Evolutionary conservation across 2,113 vertebrate genomes (phyloP).

Genomic region (Nettapus auritus): DNA sequence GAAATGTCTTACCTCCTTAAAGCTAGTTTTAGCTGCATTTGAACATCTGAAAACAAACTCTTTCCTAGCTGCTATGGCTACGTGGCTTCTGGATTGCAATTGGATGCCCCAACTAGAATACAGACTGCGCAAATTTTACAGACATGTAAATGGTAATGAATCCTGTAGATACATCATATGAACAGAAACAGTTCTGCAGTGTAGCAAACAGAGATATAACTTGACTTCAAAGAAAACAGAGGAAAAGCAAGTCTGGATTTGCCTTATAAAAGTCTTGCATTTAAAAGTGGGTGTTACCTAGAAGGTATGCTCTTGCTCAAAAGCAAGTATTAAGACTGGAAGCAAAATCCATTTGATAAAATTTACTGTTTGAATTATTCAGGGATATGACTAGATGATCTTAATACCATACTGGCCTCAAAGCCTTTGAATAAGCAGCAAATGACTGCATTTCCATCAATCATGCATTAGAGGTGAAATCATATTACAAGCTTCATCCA

Average conservation of each 20-base stretch:
- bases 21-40: not conserved
- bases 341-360: not conserved
- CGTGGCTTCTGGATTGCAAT: not conserved
- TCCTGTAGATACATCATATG: not conserved
- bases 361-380: not conserved
- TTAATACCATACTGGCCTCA: conserved; percentile 22
- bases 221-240: not conserved
- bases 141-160: not conserved
- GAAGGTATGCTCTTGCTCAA: not conserved
- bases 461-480: not conserved
- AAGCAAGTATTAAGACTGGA: not conserved
- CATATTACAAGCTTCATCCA: not conserved
- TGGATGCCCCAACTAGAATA: not conserved
- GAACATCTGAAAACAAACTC: not conserved
- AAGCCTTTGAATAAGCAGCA: conserved; percentile 36
- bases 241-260: not conserved
- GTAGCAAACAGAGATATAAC: not conserved
- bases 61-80: not conserved
- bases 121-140: not conserved
- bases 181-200: not conserved
- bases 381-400: not conserved
- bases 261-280: not conserved
- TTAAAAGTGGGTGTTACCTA: not conserved
- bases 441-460: not conserved
- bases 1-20: not conserved